Conservation (phyloP, 2,888 invertebrate genomes). For the Brachyopa scutellaris region DNA sequence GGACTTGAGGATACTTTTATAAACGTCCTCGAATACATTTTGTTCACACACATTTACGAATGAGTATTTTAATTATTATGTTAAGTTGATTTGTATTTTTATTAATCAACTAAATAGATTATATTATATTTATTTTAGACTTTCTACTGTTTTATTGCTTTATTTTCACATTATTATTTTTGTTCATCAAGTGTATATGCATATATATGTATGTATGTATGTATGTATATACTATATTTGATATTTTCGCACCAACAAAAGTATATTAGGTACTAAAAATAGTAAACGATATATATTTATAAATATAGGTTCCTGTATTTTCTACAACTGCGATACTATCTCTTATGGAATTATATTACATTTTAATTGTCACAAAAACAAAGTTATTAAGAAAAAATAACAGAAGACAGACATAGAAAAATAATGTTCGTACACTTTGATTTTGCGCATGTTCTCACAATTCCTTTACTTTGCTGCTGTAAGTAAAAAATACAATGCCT, state of each 20-base stretch:
- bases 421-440: slow-evolving; percentile 52
- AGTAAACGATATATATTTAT: slow-evolving; percentile 71
- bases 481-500: slow-evolving; percentile 51
- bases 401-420: slow-evolving; percentile 64
- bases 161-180: slow-evolving; percentile 72
- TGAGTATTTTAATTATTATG: slow-evolving; percentile 62
- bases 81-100: slow-evolving; percentile 49
- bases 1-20: slow-evolving; percentile 58
- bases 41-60: slow-evolving; percentile 71
- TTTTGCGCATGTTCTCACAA: slow-evolving; percentile 37
- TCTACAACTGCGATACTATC: slow-evolving; percentile 70
- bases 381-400: slow-evolving; percentile 32
- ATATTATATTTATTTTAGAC: slow-evolving; percentile 65
- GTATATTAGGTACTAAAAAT: slow-evolving; percentile 71
- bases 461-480: slow-evolving; percentile 32
- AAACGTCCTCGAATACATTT: slow-evolving; percentile 59
- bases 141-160: slow-evolving; percentile 73
- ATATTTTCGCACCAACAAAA: slow-evolving; percentile 67
- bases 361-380: slow-evolving; percentile 9
- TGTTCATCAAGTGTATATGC: slow-evolving; percentile 49
- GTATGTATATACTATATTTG: slow-evolving; percentile 62
- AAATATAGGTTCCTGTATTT: slow-evolving; percentile 72
- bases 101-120: slow-evolving; percentile 61
- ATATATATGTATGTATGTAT: slow-evolving; percentile 26
- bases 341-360: slow-evolving; percentile 57